phyloP scores from a whole-genome alignment of 2,888 invertebrate species.

The Drosophila fulvimacula region DNA sequence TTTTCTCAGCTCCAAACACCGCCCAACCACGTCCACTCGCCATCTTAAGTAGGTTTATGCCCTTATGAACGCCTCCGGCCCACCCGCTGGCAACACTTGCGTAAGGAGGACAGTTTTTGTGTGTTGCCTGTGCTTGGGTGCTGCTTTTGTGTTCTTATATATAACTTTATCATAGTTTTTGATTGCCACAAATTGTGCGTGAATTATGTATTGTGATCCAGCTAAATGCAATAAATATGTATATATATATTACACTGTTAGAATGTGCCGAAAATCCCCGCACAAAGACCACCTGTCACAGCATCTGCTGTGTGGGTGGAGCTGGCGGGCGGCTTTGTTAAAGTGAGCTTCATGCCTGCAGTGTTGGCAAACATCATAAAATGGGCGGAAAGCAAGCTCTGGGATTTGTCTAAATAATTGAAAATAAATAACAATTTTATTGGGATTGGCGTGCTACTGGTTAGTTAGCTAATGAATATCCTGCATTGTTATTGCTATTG shows the following conservation, averaged over 20 bases:
- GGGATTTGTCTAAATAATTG: conserved; percentile 43
- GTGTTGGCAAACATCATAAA: conserved; percentile 31
- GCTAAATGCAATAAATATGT: conserved; percentile 22
- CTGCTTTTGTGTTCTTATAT: conserved; percentile 40
- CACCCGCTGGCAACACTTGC: conserved; percentile 24
- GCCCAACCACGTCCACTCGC: conserved; percentile 11
- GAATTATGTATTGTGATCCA: conserved; percentile 60
- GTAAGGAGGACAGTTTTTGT: conserved; percentile 10
- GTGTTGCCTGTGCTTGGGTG: conserved; percentile 1
- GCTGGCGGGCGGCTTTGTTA: conserved; percentile 17
- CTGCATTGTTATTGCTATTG: not conserved
- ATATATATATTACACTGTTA: conserved; percentile 27
- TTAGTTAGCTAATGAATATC: not conserved
- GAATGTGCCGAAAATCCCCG: conserved; percentile 24
- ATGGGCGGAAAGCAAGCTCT: conserved; percentile 24
- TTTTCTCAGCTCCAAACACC: conserved; percentile 17
- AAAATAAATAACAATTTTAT: conserved; percentile 53
- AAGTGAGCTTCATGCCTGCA: conserved; percentile 19
- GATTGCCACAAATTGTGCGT: conserved; percentile 73
- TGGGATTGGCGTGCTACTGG: conserved; percentile 9
- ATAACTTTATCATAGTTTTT: conserved; percentile 66
- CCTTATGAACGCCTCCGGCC: conserved; percentile 36
- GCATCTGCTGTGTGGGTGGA: conserved; percentile 8
- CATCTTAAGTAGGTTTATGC: conserved; percentile 40
- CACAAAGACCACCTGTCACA: conserved; percentile 43